Percentiles rank a stretch among this genome's conserved stretches.
These are phyloP conservation scores for Apotomis capreana DNA, from an alignment of 2,888 invertebrate genomes.

Conservation along the genomic window DNA sequence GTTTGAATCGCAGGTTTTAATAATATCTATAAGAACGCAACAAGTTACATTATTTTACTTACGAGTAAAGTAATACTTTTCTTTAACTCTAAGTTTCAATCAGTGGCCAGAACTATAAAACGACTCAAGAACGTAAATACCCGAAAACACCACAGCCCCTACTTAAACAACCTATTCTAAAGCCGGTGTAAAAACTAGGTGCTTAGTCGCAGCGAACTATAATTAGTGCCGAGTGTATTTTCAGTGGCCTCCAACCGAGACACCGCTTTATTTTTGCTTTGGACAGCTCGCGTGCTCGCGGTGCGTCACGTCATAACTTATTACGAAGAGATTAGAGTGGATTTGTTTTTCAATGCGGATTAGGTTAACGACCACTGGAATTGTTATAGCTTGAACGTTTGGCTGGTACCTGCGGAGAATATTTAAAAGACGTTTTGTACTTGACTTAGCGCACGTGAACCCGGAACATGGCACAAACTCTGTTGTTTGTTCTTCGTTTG, in stretches of 20 bases:
- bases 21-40: no score
- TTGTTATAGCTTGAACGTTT: background rate
- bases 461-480: no score
- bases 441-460: no score
- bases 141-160: constrained; percentile 11
- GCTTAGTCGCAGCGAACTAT: constrained; percentile 60
- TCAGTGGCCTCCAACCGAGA: constrained; percentile 75
- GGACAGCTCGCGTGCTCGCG: constrained; percentile 60
- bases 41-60: no score
- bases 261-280: constrained; percentile 69
- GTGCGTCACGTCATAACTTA: constrained; percentile 46
- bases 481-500: no score
- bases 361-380: constrained; percentile 22
- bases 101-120: background rate
- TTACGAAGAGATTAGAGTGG: constrained; percentile 34
- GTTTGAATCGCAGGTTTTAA: no score
- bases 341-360: constrained; percentile 27
- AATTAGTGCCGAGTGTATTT: constrained; percentile 68
- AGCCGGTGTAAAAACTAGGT: background rate
- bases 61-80: no score
- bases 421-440: background rate
- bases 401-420: background rate
- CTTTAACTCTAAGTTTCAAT: no score
- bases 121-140: constrained; percentile 5
- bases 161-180: constrained; percentile 19